A percentile compares a stretch with the other conserved stretches of the same genome.
phyloP scores from a whole-genome alignment of 1,140 invertebrate species.

The Drosophila equinoxialis region DNA sequence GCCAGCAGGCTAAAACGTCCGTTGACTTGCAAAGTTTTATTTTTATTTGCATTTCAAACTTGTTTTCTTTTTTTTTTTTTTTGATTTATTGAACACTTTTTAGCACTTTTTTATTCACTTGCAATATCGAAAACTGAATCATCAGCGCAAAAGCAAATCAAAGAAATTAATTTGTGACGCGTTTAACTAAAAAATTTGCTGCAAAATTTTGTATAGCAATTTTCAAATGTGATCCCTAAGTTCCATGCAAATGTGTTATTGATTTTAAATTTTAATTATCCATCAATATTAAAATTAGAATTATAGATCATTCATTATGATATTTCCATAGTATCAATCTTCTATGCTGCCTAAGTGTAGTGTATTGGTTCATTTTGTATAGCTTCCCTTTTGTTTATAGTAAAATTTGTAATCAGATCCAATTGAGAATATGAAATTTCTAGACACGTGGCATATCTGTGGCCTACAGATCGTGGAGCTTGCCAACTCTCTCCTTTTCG shows the following conservation, averaged over 20 bases:
- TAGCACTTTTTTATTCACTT: constrained; percentile 35
- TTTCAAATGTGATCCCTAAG: not conserved
- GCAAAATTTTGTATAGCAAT: not conserved
- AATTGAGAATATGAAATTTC: no score
- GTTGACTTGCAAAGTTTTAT: constrained; percentile 5
- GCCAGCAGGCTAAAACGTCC: constrained; percentile 20
- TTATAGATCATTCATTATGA: no score
- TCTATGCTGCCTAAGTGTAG: no score
- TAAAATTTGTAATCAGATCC: no score
- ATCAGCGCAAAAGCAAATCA: constrained; percentile 27
- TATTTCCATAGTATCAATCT: no score
- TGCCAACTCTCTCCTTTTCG: no score
- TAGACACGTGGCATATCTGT: no score
- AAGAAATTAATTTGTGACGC: constrained; percentile 1
- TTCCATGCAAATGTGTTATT: constrained; percentile 1
- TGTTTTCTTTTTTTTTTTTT: constrained; percentile 13
- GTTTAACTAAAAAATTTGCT: not conserved
- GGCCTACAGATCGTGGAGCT: no score
- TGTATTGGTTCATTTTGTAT: no score
- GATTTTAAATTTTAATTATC: not conserved
- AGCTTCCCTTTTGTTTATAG: no score
- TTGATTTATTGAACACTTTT: constrained; percentile 34
- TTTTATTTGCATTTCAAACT: constrained; percentile 14
- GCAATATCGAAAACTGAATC: constrained; percentile 33
- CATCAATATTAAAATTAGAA: no score